Evolutionary conservation across 2,797 vertebrate genomes (phyloP).

Genomic region (Potorous gilbertii): DNA sequence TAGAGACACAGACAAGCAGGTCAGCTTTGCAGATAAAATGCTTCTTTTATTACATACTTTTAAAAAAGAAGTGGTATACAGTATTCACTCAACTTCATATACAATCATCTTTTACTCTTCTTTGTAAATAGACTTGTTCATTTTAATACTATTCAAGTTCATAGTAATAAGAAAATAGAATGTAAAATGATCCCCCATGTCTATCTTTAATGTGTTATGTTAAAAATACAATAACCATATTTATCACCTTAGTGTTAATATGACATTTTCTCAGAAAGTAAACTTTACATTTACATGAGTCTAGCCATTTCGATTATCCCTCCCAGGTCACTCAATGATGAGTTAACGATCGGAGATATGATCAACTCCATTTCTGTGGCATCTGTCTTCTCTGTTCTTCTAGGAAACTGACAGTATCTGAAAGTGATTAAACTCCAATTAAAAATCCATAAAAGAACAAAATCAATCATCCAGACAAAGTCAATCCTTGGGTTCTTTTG

Average conservation of each 20-base stretch:
- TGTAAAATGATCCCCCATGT: not conserved
- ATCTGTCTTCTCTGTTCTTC: not conserved
- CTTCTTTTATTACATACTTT: not conserved
- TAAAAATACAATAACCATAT: not conserved
- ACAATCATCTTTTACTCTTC: not conserved
- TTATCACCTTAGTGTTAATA: not conserved
- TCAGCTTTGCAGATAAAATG: not conserved
- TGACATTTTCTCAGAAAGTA: not conserved
- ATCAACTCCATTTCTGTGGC: not conserved
- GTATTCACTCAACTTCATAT: not conserved
- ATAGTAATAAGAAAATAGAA: not conserved
- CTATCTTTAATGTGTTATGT: not conserved
- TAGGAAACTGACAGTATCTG: not conserved
- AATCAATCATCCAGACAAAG: constrained; percentile 44
- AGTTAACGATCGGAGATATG: not conserved
- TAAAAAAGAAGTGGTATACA: not conserved
- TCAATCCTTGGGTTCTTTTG: constrained; percentile 26
- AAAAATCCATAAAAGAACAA: constrained; percentile 64
- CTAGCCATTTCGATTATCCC: not conserved
- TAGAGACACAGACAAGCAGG: not conserved
- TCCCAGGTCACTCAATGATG: not conserved
- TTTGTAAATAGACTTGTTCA: not conserved
- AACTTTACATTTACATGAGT: not conserved
- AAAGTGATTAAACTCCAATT: constrained; percentile 34
- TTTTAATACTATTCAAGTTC: not conserved